A percentile compares a stretch with the other conserved stretches of the same genome.
Conservation (phyloP, 2,797 vertebrate species). For the Oreortyx pictus region DNA sequence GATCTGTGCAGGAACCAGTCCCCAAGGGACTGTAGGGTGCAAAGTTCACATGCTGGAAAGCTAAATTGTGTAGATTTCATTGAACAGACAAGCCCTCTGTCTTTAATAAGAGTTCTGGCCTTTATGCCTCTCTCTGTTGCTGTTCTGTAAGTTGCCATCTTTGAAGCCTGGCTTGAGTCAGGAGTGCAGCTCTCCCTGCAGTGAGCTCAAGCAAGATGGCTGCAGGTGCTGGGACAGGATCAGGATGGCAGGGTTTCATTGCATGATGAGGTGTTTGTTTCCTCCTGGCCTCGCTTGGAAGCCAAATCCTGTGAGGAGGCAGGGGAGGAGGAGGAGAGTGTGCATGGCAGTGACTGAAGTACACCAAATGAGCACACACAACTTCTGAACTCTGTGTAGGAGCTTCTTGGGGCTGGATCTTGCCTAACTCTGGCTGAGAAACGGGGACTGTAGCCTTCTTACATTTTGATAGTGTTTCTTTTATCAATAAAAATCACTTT, state of each 20-base stretch:
- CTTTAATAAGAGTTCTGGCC: slow-evolving; percentile 17
- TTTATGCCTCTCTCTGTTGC: neutral
- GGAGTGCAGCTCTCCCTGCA: neutral
- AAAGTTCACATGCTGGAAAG: slow-evolving; percentile 16
- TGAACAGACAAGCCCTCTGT: neutral
- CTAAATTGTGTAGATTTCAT: neutral
- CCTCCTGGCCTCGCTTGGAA: neutral
- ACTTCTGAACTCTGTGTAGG: neutral
- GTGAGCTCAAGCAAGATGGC: neutral
- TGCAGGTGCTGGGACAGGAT: neutral
- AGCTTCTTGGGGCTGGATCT: neutral
- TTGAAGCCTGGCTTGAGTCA: neutral
- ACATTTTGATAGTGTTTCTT: neutral
- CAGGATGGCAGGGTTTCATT: neutral
- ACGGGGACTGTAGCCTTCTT: neutral
- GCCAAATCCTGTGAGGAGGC: neutral
- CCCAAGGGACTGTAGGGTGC: neutral
- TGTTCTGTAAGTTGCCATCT: neutral
- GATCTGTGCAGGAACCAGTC: slow-evolving; percentile 13
- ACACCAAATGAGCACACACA: neutral
- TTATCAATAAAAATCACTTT: neutral
- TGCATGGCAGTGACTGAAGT: neutral
- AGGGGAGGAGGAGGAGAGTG: neutral
- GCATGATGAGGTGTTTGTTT: neutral
- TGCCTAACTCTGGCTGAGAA: neutral